Conservation (phyloP, 2,888 invertebrate genomes). For the Drosophila recens region DNA sequence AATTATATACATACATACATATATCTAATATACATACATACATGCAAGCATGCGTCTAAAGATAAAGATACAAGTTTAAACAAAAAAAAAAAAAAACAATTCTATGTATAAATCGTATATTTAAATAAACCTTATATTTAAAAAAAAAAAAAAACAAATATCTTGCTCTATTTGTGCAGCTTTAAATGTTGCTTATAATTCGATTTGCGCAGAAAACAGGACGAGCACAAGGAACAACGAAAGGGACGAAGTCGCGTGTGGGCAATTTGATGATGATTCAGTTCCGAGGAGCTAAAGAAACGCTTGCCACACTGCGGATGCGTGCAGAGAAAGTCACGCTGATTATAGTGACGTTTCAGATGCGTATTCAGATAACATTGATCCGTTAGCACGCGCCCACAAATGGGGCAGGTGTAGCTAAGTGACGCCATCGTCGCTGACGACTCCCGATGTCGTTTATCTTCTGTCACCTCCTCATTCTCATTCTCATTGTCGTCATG, state of each 20-base stretch:
- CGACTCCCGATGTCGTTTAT: neutral
- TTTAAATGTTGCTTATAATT: slow-evolving; percentile 80
- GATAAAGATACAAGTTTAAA: slow-evolving; percentile 46
- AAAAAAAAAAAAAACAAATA: slow-evolving; percentile 20
- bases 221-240: slow-evolving; percentile 68
- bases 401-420: slow-evolving; percentile 71
- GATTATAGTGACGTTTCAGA: slow-evolving; percentile 76
- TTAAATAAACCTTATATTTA: slow-evolving; percentile 76
- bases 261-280: slow-evolving; percentile 78
- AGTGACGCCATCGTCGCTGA: slow-evolving; percentile 28
- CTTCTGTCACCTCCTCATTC: neutral
- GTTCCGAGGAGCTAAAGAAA: slow-evolving; percentile 75
- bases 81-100: slow-evolving; percentile 41
- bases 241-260: slow-evolving; percentile 69
- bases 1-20: slow-evolving; percentile 44
- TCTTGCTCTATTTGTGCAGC: slow-evolving; percentile 42
- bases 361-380: slow-evolving; percentile 79
- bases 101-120: slow-evolving; percentile 75
- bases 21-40: slow-evolving; percentile 56
- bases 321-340: slow-evolving; percentile 70
- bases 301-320: slow-evolving; percentile 72
- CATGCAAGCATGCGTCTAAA: slow-evolving; percentile 36
- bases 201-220: slow-evolving; percentile 73
- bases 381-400: slow-evolving; percentile 72
- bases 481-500: too few relatives aligned